Base-by-base conservation (phyloP, 2,888 invertebrate species). In the Melinopterus prodromus region DNA sequence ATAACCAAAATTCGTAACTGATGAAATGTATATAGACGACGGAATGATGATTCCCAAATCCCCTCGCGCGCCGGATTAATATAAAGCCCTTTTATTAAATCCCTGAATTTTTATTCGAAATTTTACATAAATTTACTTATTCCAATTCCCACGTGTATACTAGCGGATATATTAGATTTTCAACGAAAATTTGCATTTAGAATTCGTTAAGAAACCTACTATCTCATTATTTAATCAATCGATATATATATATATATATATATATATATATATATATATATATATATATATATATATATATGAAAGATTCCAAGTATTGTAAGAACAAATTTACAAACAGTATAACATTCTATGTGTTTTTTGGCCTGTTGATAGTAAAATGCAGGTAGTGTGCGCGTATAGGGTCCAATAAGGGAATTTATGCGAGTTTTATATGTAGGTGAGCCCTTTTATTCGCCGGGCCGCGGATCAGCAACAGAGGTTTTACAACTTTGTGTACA, bases 401-500 rank as follows among this genome's bases (percentile, higher is more conserved):
- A 53, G 53, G 53, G 53, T 12, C 5, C 53, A 53, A 53, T 53
- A 53, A 53, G 53, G 53, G 53, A 53, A 9, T 53, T 53, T 53
- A 53, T 53, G 53, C 12, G 53, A 53, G 12, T 53, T 53, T 53
- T 53, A 53, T 53, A 53, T 53, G 53, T 53, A 53, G 53, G 53
- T 53, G 53, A 53, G 53, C 53, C 53, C 53, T 53, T 53, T 53
- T 53, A 53, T 53, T 2, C 7, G 53, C 12, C 9, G 53, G 12
- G 12, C 53, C 53, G 7, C 53, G 53, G 53, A 53, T 53, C 53
- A 53, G 53, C 53, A 53, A 53, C 53, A 53, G 79, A 70, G 70
- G 77, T 79, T 81, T 81, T 81, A 81, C 77, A 69, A 81, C 81
- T 79, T 81, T 81, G 81, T 81, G 77, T 79, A 81, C 81, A 81